Evolutionary conservation across 2,888 invertebrate species (phyloP).

Genomic region (Agriopis aurantiaria): DNA sequence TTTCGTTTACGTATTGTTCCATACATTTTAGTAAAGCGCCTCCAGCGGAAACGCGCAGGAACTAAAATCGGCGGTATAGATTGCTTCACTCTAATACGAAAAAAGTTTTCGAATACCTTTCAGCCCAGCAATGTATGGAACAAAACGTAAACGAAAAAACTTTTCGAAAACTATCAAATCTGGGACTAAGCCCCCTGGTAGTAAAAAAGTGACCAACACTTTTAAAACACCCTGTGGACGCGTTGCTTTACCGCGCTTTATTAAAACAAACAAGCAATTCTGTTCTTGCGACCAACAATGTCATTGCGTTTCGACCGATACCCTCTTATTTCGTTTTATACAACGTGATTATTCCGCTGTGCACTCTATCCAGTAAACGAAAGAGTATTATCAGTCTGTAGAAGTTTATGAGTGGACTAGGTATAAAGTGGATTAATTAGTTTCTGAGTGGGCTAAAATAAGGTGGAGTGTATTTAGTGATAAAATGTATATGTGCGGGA

Average conservation of each 20-base stretch:
- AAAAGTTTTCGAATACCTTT: too few relatives aligned
- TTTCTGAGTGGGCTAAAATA: too few relatives aligned
- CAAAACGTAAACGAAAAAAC: too few relatives aligned
- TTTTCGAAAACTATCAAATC: too few relatives aligned
- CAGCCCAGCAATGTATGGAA: too few relatives aligned
- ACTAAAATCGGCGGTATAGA: too few relatives aligned
- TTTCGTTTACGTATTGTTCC: too few relatives aligned
- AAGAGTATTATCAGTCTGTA: neutral
- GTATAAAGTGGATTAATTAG: neutral
- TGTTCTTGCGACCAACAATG: constrained; percentile 45
- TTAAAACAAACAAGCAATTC: constrained; percentile 48
- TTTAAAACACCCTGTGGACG: constrained; percentile 31
- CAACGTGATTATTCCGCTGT: constrained; percentile 18
- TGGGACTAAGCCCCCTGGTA: too few relatives aligned
- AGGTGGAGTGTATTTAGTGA: neutral
- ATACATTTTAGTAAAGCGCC: too few relatives aligned
- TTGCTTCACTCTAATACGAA: too few relatives aligned
- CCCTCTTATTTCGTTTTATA: constrained; percentile 49
- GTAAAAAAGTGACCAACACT: neutral
- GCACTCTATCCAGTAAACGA: neutral
- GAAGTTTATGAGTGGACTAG: neutral
- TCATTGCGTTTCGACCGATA: constrained; percentile 53
- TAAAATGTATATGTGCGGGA: constrained; percentile 75
- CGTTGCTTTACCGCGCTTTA: constrained; percentile 39
- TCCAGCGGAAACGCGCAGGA: too few relatives aligned